These are phyloP conservation scores for Hapalemur alaotrensis DNA, from an alignment of 2,797 vertebrate genomes.

Conservation along the genomic window DNA sequence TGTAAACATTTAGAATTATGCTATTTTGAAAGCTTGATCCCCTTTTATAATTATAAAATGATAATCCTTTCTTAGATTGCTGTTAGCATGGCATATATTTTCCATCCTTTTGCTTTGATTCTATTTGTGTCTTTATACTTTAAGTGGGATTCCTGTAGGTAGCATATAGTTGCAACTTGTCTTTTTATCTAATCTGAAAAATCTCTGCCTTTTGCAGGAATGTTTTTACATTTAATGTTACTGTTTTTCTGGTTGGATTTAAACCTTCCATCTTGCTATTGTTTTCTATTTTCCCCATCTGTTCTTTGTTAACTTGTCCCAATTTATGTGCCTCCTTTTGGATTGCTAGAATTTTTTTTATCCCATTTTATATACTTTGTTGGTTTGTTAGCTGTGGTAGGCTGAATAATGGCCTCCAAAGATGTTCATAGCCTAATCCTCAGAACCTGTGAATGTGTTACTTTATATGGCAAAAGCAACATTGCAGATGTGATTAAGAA, in stretches of 20 bases:
- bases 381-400: neutral
- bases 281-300: neutral
- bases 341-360: neutral
- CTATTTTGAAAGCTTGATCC: neutral
- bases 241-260: neutral
- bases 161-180: neutral
- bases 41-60: neutral
- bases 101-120: neutral
- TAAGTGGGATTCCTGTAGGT: neutral
- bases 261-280: neutral
- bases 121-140: neutral
- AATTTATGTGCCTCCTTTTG: neutral
- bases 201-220: neutral
- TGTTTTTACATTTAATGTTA: neutral
- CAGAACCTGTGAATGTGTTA: neutral
- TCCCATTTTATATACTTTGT: neutral
- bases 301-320: neutral
- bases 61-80: neutral
- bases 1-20: neutral
- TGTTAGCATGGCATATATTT: neutral
- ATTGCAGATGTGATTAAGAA: neutral
- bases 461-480: neutral
- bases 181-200: neutral
- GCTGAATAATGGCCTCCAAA: neutral
- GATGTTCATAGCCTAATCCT: too few species aligned